These are phyloP conservation scores for Nesoenas mayeri DNA, from an alignment of 2,113 vertebrate species.

Conservation along the genomic window DNA sequence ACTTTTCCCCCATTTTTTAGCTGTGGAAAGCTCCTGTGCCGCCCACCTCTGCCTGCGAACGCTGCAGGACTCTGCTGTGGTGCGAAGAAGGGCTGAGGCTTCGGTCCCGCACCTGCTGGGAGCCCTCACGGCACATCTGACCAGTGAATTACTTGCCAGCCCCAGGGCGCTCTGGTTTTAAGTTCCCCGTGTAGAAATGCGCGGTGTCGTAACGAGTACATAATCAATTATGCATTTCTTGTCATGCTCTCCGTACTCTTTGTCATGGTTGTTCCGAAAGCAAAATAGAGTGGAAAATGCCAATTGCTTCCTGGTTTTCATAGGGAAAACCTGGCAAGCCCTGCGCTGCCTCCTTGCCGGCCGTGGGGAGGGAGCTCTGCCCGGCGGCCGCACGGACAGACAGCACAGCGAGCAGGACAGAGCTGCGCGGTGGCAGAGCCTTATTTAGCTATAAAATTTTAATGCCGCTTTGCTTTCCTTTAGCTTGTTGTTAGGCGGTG, in stretches of 20 bases:
- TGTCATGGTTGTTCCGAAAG: not conserved
- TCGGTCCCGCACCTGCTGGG: constrained; percentile 33
- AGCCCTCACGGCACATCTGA: constrained; percentile 1
- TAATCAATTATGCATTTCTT: constrained; percentile 48
- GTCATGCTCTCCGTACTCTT: not conserved
- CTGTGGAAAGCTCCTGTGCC: not conserved
- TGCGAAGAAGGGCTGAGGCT: not conserved
- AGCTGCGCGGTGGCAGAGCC: not conserved
- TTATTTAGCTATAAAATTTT: not conserved
- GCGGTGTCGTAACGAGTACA: not conserved
- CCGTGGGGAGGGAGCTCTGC: not conserved
- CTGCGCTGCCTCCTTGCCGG: not conserved
- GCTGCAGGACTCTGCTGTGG: not conserved
- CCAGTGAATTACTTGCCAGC: not conserved
- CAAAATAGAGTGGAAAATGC: not conserved
- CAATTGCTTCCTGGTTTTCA: not conserved
- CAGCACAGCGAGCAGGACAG: not conserved
- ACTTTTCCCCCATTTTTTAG: not conserved
- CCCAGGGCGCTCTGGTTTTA: not conserved
- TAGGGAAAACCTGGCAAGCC: not conserved
- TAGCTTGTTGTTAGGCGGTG: not conserved
- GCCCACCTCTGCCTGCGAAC: not conserved
- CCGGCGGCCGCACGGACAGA: rapidly evolving
- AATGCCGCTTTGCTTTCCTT: not conserved
- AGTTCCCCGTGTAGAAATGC: not conserved